A percentile compares a stretch with the other conserved stretches of the same genome.
Evolutionary conservation across 2,113 vertebrate species (phyloP).

Genomic region (Periophthalmodon schlosseri): DNA sequence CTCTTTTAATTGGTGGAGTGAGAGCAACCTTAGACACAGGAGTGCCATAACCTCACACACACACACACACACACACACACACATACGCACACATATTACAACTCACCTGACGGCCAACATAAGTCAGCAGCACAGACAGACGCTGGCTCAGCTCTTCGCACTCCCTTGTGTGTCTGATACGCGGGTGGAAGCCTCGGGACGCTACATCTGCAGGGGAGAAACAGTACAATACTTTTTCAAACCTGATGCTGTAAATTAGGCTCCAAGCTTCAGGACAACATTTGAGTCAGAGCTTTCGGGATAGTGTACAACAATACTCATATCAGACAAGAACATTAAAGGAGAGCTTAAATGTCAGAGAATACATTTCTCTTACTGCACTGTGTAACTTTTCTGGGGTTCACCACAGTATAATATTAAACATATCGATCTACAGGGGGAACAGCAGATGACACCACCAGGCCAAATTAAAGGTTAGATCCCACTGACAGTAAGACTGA

Average conservation of each 20-base stretch:
- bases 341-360: background rate
- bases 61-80: background rate
- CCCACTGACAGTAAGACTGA: too few relatives aligned
- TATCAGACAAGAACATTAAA: background rate
- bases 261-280: background rate
- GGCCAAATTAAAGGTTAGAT: too few relatives aligned
- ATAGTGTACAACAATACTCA: background rate
- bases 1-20: slow-evolving; percentile 53
- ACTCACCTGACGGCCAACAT: slow-evolving; percentile 2
- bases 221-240: background rate
- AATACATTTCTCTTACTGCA: background rate
- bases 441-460: too few relatives aligned
- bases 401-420: too few relatives aligned
- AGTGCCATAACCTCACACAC: slow-evolving; percentile 34
- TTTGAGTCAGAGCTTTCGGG: background rate
- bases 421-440: too few relatives aligned
- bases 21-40: slow-evolving; percentile 35
- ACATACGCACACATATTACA: slow-evolving; percentile 19
- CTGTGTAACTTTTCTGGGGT: too few relatives aligned
- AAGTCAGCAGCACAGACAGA: background rate
- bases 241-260: background rate
- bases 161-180: background rate
- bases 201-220: background rate
- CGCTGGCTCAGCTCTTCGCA: background rate
- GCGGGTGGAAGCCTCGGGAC: background rate